These are phyloP conservation scores for Thereva nobilitata DNA, from an alignment of 2,888 invertebrate species.

Conservation along the genomic window DNA sequence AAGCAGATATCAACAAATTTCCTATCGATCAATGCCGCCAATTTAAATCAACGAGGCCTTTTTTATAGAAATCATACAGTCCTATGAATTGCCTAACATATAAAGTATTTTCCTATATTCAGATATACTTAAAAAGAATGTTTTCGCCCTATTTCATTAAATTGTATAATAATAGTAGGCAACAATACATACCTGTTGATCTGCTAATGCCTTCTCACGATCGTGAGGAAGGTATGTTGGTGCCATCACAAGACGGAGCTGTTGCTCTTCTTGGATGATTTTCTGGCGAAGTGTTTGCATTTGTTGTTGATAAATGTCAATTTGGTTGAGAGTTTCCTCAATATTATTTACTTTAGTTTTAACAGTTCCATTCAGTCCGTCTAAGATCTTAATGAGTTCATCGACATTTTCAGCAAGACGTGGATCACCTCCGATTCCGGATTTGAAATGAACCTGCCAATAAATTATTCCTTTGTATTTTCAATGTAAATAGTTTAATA, in stretches of 20 bases:
- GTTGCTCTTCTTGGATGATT: conserved; percentile 85
- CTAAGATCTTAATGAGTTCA: conserved; percentile 71
- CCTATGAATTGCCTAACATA: too few species aligned
- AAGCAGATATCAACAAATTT: not conserved
- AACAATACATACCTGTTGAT: conserved; percentile 78
- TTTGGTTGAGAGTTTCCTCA: conserved; percentile 77
- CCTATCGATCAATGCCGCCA: conserved; percentile 23
- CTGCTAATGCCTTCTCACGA: conserved; percentile 76
- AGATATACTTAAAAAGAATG: too few species aligned
- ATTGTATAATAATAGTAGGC: conserved; percentile 37
- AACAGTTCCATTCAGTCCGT: conserved; percentile 58
- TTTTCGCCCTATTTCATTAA: conserved; percentile 8
- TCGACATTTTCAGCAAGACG: conserved; percentile 74
- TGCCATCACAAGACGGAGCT: conserved; percentile 78
- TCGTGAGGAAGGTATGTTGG: conserved; percentile 83
- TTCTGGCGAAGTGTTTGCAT: conserved; percentile 82
- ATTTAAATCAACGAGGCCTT: not conserved
- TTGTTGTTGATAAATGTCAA: conserved; percentile 86
- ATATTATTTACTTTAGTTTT: conserved; percentile 61
- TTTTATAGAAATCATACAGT: too few species aligned
- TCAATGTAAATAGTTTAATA: not conserved
- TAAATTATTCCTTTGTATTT: not conserved
- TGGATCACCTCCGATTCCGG: conserved; percentile 79
- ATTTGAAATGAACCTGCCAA: conserved; percentile 81
- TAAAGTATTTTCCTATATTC: too few species aligned